Base-by-base conservation (phyloP, 2,888 invertebrate genomes). In the Cephus rjabovi region DNA sequence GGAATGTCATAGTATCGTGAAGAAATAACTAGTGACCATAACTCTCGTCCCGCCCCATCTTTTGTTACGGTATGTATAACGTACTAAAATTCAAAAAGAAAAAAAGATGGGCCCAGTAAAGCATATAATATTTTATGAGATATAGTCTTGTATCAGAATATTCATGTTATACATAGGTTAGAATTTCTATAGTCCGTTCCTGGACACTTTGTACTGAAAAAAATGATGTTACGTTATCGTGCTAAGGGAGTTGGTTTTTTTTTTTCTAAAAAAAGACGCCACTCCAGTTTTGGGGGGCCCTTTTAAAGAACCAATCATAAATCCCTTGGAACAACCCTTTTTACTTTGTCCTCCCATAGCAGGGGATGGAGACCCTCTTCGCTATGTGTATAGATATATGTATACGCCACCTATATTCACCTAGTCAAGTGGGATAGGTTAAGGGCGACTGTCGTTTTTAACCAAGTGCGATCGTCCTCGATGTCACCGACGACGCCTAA, bases 271-370 rank as follows among this genome's bases (percentile, higher is more conserved):
- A 78, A 78, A 78, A 78, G 76, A 30, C 34, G 34, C 23, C 56
- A 56, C 56, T 56, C 15, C 23, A 56, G 9, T 23, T 56, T 56
- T 6, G 56, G 81, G 79, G 77, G 76, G 78, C 75, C 76, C 78
- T 80, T 80, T 78, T 78, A 78, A 71, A 80, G 74, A 76, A 73
- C 75, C 74, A 79, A 79, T 76, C 80, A 78, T 80, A 80, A 80
- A 80, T 78, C 76, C 73, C 37, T 68, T 37, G 76, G 56, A 78
- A 78, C 78, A 78, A 78, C 78, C 78, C 78, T 78, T 78, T 78
- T 78, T 75, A 78, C 78, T 78, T 75, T 77, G 40, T 70, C 35
- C 69, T 37, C 40, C 37, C 31, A 23, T 56, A 9, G 56, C 6
- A 23, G 1, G 34, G 6, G 76, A 37, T 40, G 76, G 78, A 34